Evolutionary conservation across 2,797 vertebrate species (phyloP), one percentile per base, ranked within the genome.

Genomic region (Carcharodon carcharias): DNA sequence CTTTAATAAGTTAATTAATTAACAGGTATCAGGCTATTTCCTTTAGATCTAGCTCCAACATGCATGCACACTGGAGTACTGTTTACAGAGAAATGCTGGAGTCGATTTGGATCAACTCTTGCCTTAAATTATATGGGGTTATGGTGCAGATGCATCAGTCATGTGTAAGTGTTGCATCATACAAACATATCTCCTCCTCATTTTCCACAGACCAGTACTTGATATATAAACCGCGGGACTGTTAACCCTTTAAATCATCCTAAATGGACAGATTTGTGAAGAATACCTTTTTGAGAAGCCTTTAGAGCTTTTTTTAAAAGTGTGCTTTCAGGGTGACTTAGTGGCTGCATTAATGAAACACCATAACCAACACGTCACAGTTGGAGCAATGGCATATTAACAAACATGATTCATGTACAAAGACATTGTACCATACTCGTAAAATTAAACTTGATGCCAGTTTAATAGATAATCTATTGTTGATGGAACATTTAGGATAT

Each of bases 11-110:
- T n/a, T 67, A 4, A 40, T 91, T 58, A 18, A 35, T 45, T 11
- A 45, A 45, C 61, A 40, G 63, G n/a, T 93, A 93, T 65, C 63
- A 40, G 21, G 61, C 21, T 93, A 65, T 40, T 45, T 93, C 18
- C 18, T 26, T 23, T n/a, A 67, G 63, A 67, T 8, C 63, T 67
- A 26, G 18, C 91, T n/a, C 40, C 63, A 67, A 45, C n/a, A 12
- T 45, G 91, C 56, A 67, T 67, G 45, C n/a, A 93, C 91, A 67
- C 61, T 93, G 35, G 61, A 45, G 61, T 12, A 67, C 23, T 67
- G 91, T 93, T 93, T 93, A 45, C 91, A 67, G 91, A 23, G 91
- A 67, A 67, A 67, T 67, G 40, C 91, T 93, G 91, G 91, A 93
- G 63, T 93, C 23, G 67, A 93, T 93, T 67, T 93, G 61, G n/a